Evolutionary conservation across 2,113 vertebrate species (phyloP).

Genomic region (Panthera leo): DNA sequence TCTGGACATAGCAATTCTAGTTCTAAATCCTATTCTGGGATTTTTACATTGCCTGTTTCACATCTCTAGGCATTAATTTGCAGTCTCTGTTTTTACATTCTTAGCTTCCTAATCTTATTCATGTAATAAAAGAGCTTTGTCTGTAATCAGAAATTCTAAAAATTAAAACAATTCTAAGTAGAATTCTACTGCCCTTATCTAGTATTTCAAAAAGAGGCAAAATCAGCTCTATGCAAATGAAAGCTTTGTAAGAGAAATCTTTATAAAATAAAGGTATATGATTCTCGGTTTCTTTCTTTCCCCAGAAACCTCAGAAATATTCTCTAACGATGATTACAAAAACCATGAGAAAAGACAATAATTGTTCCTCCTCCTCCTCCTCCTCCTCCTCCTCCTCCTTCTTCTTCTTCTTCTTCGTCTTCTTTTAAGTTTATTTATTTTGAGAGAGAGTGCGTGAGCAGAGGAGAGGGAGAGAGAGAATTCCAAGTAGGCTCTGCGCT

Average conservation of each 20-base stretch:
- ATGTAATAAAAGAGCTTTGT: constrained; percentile 18
- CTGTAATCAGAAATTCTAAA: constrained; percentile 43
- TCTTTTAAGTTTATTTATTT: too few relatives aligned
- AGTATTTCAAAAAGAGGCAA: constrained; percentile 33
- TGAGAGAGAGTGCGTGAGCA: too few relatives aligned
- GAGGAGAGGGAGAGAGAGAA: too few relatives aligned
- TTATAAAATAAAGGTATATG: constrained; percentile 42
- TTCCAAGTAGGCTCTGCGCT: too few relatives aligned
- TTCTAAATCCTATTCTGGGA: not conserved
- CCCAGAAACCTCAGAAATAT: constrained; percentile 3
- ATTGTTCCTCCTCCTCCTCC: not conserved
- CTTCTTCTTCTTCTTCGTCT: not conserved
- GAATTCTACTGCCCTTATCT: constrained; percentile 42
- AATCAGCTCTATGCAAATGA: constrained; percentile 25
- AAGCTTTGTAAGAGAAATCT: constrained; percentile 28
- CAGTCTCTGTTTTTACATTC: not conserved
- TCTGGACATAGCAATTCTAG: not conserved
- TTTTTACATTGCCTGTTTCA: not conserved
- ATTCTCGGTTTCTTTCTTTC: not conserved
- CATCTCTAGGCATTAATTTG: constrained; percentile 1
- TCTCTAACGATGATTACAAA: not conserved
- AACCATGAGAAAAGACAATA: constrained; percentile 16
- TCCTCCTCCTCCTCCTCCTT: fast-evolving
- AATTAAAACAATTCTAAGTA: constrained; percentile 20
- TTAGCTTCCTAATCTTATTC: not conserved